Conservation (phyloP, 2,113 vertebrate genomes). For the Holacanthus passer region DNA sequence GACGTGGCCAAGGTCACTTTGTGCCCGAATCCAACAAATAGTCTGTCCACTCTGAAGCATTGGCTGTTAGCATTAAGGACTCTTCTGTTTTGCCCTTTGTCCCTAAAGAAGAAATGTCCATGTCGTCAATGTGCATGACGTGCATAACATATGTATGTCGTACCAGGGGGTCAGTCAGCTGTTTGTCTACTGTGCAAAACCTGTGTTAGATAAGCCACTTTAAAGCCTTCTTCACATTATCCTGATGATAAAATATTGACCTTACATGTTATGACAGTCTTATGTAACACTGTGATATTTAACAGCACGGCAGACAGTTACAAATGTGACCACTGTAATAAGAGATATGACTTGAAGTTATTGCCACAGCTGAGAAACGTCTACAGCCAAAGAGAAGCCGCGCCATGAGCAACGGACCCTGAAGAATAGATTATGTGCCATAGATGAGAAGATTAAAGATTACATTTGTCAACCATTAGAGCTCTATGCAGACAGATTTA, state of each 20-base stretch:
- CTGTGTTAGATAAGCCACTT: not conserved
- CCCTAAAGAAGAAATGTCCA: not conserved
- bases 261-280: not conserved
- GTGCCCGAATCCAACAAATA: slow-evolving; percentile 49
- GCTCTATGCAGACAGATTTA: not conserved
- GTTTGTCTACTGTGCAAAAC: not conserved
- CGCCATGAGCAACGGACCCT: not conserved
- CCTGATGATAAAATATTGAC: not conserved
- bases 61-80: slow-evolving; percentile 26
- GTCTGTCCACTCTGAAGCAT: slow-evolving; percentile 40
- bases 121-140: not conserved
- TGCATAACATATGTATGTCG: not conserved
- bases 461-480: not conserved
- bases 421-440: not conserved
- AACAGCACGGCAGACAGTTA: not conserved
- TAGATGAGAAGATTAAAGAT: not conserved
- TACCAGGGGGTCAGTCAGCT: not conserved
- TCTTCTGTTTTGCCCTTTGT: slow-evolving; percentile 5
- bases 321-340: not conserved
- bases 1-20: slow-evolving; percentile 73
- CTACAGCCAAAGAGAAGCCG: not conserved
- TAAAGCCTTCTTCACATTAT: not conserved
- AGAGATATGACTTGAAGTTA: not conserved
- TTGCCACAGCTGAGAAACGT: not conserved
- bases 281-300: slow-evolving; percentile 8